Percentiles rank a stretch among this genome's conserved stretches.
Conservation (phyloP, 2,888 invertebrate genomes). For the Smittia aterrima region DNA sequence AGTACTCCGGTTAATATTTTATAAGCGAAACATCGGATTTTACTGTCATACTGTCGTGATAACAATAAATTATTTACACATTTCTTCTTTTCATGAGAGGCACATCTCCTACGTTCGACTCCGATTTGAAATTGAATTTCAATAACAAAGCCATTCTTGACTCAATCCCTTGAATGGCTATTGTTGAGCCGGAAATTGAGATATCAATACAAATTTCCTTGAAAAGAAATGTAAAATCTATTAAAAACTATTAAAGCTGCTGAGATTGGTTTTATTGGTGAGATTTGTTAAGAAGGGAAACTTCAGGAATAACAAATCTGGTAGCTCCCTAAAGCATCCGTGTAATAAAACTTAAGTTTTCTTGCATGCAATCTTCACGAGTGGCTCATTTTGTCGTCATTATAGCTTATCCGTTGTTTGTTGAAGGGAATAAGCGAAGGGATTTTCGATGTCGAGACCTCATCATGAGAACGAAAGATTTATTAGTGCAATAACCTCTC, state of each 20-base stretch:
- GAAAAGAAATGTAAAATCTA: constrained; percentile 23
- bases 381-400: neutral
- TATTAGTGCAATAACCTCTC: constrained; percentile 15
- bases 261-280: neutral
- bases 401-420: neutral
- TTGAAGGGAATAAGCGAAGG: neutral
- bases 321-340: too few species aligned
- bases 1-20: neutral
- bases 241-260: constrained; percentile 4
- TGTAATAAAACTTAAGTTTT: too few species aligned
- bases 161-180: neutral
- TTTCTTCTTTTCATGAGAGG: neutral
- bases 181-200: constrained; percentile 25
- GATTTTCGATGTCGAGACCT: neutral
- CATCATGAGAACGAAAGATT: neutral
- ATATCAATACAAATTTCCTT: constrained; percentile 29
- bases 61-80: neutral
- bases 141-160: too few species aligned
- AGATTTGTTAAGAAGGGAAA: neutral
- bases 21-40: neutral
- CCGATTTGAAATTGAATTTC: too few species aligned
- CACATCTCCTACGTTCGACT: too few species aligned
- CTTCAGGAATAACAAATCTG: too few species aligned
- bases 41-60: neutral
- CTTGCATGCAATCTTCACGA: too few species aligned